A percentile compares a stretch with the other conserved stretches of the same genome.
These are phyloP conservation scores for Tridacna crocea DNA, from an alignment of 2,888 invertebrate genomes.

Conservation along the genomic window DNA sequence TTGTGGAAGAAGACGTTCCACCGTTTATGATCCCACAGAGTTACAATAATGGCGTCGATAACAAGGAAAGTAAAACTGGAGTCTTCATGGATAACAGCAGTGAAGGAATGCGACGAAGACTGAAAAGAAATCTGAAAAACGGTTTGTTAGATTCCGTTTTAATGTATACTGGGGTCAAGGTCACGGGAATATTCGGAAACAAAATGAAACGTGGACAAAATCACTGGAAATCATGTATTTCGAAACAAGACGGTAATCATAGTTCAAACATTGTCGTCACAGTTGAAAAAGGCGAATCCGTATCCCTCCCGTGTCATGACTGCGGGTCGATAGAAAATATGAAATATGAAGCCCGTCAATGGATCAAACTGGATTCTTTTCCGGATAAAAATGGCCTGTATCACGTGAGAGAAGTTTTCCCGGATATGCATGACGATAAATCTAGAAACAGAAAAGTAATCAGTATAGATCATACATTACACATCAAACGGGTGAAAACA, in stretches of 20 bases:
- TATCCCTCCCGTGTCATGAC: constrained; percentile 57
- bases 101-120: background rate
- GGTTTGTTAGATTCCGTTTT: background rate
- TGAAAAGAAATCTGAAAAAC: background rate
- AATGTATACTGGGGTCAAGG: constrained; percentile 32
- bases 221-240: constrained; percentile 9
- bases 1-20: constrained; percentile 43
- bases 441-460: constrained; percentile 56
- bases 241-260: constrained; percentile 9
- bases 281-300: constrained; percentile 50
- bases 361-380: constrained; percentile 54
- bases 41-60: background rate
- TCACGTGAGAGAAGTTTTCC: constrained; percentile 57
- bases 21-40: constrained; percentile 33
- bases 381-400: constrained; percentile 30
- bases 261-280: constrained; percentile 30
- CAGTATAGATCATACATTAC: constrained; percentile 61
- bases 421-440: constrained; percentile 66
- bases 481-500: constrained; percentile 49
- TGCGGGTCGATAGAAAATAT: constrained; percentile 22
- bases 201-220: constrained; percentile 2
- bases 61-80: background rate
- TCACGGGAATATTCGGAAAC: constrained; percentile 40
- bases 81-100: background rate
- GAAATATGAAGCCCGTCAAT: constrained; percentile 45